Base-by-base conservation (phyloP, 1,140 invertebrate species). In the Diorhabda sublineata region DNA sequence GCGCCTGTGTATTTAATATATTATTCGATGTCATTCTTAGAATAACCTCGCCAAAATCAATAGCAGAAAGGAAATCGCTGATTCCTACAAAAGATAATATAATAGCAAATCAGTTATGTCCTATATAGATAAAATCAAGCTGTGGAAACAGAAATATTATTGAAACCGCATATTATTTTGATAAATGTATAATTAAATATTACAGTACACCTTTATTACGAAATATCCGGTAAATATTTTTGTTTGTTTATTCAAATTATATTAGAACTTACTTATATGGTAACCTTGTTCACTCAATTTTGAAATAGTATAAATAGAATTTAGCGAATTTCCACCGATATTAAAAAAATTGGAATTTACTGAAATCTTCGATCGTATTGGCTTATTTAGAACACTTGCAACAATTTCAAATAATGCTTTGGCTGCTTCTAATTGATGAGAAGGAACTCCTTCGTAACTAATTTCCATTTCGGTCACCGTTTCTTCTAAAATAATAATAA, bases 241-340 rank as follows among this genome's bases (percentile, higher is more conserved):
- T 26, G 26, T 26, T 26, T 26, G 26, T 26, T 26, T 26, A 26
- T 26, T 26, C 26, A 26, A 26, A 26, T 26, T 26, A 26, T 26
- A 26, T 26, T 26, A 69, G 9, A 44, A 81, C 81, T 83, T 80
- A 89, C 89, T 87, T 69, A 95, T 91, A 69, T 86, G 83, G 77
- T 90, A 93, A 69, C 92, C 92, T 76, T 89, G 87, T 62, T 94
- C 90, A n/a, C 86, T 83, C 52, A 95, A 80, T 75, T 87, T 86
- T 0, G 91, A 91, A 3, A 95, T 90, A 0, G 91, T 93, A 67
- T 87, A 90, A 52, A 95, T 89, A 0, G 92, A 93, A 78, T 95
- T 95, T 2, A 96, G 82, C 0, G 93, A 95, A 77, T 95, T 94
- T 26, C 93, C 93, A 8, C 93, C 93, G 44, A 94, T 83, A 68